Percentiles rank a stretch among this genome's conserved stretches.
phyloP scores from a whole-genome alignment of 2,888 invertebrate genomes.

The Aelia acuminata region DNA sequence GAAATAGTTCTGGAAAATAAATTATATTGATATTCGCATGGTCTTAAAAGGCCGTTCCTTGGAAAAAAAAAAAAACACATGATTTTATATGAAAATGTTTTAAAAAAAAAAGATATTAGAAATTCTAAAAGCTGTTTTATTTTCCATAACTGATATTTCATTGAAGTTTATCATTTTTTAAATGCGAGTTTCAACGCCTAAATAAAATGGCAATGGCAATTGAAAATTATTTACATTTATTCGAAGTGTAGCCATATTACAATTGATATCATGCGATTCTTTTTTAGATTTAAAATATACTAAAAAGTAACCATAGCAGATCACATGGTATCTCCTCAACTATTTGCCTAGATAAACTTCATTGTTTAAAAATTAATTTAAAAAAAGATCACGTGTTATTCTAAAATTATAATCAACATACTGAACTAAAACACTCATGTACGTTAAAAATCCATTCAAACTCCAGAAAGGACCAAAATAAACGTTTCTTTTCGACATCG shows the following conservation, averaged over 20 bases:
- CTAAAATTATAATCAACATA: no score
- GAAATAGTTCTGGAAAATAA: no score
- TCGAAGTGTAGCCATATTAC: not conserved
- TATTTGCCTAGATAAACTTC: not conserved
- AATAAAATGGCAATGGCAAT: not conserved
- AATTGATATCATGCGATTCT: not conserved
- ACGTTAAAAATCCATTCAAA: no score
- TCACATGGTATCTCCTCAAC: not conserved
- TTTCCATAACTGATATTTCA: not conserved
- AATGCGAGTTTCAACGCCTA: not conserved
- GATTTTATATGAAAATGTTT: not conserved
- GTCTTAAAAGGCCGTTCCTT: no score
- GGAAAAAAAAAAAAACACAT: not conserved
- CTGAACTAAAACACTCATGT: no score
- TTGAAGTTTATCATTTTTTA: not conserved
- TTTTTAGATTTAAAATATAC: not conserved
- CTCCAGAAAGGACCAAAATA: no score
- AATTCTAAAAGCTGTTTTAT: slow-evolving; percentile 1
- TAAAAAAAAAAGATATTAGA: not conserved
- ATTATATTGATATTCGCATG: no score
- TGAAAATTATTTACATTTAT: not conserved
- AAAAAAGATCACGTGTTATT: not conserved
- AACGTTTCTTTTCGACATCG: no score
- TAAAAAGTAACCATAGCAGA: not conserved
- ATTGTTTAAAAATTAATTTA: not conserved